Conservation (phyloP, 2,113 vertebrate genomes). For the Emydocephalus ijimae region DNA sequence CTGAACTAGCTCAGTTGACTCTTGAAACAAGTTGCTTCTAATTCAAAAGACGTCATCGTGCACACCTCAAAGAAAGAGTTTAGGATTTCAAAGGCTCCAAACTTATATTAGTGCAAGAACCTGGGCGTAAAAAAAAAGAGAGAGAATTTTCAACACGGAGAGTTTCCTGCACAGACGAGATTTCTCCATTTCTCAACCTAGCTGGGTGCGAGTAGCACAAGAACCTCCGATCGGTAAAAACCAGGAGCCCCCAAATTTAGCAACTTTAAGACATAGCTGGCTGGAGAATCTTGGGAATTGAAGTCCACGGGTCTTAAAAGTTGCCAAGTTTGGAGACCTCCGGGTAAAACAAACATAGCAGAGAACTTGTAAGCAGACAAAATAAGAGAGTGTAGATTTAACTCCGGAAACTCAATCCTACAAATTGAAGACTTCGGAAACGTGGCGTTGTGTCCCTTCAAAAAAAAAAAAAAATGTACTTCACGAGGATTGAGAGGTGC, state of each 20-base stretch:
- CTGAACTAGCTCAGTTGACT: background rate
- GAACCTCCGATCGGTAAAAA: background rate
- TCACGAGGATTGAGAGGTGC: rapidly evolving
- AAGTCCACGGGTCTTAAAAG: no score
- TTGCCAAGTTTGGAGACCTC: no score
- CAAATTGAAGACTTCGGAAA: background rate
- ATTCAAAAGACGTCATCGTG: background rate
- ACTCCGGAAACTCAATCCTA: background rate
- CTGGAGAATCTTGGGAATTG: no score
- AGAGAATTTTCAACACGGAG: conserved; percentile 12
- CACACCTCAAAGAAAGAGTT: background rate
- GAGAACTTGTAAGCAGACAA: background rate
- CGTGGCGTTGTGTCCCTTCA: background rate
- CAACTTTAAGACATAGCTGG: no score
- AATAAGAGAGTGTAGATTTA: rapidly evolving
- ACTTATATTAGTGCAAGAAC: background rate
- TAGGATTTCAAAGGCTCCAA: background rate
- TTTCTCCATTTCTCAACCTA: background rate
- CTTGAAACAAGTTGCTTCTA: background rate
- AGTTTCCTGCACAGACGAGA: background rate
- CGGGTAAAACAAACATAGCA: background rate
- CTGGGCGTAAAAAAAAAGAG: background rate
- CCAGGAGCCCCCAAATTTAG: no score
- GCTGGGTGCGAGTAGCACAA: background rate
- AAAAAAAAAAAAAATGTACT: background rate